phyloP scores from a whole-genome alignment of 2,797 vertebrate species.

The Eulemur rubriventer region DNA sequence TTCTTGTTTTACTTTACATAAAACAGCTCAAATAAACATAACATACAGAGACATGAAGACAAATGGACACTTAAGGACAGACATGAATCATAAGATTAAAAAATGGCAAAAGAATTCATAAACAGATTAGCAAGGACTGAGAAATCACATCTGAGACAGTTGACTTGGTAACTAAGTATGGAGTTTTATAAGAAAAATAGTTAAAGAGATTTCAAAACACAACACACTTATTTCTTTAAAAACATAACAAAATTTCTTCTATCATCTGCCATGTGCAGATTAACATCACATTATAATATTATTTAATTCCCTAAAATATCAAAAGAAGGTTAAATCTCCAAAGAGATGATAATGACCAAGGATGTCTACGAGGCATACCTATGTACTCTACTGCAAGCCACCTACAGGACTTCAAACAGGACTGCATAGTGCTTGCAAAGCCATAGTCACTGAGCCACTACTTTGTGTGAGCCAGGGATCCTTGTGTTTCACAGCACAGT shows the following conservation, averaged over 20 bases:
- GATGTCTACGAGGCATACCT: constrained; percentile 78
- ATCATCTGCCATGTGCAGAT: neutral
- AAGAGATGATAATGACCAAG: neutral
- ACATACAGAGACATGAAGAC: neutral
- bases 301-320: neutral
- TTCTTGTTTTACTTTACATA: neutral
- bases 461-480: constrained; percentile 91
- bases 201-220: neutral
- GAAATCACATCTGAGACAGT: neutral
- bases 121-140: neutral
- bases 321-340: neutral
- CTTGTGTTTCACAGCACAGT: constrained; percentile 83
- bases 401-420: constrained; percentile 85
- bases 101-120: neutral
- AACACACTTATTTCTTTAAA: neutral
- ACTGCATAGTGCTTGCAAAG: constrained; percentile 83
- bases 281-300: neutral
- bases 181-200: neutral
- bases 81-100: neutral
- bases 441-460: constrained; percentile 88
- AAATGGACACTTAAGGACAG: neutral
- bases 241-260: neutral
- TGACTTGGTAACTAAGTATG: neutral
- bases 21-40: neutral
- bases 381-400: constrained; percentile 87